Evolutionary conservation across 2,888 invertebrate species (phyloP).

Genomic region (Ochropleura plecta): DNA sequence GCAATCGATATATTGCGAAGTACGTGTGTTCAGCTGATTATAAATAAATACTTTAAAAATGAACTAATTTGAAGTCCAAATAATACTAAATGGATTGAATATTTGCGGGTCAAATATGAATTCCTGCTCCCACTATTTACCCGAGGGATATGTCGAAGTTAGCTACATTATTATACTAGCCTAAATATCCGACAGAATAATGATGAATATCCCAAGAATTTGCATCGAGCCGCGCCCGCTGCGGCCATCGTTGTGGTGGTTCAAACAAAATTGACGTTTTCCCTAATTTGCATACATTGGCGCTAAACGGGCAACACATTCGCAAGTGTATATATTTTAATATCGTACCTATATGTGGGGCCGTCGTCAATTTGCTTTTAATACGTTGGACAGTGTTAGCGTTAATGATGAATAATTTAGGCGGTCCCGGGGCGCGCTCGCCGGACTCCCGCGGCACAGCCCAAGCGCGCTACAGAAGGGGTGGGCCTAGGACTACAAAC

Average conservation of each 20-base stretch:
- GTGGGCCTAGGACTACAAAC: background rate
- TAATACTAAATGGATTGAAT: background rate
- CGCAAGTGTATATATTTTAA: conserved; percentile 55
- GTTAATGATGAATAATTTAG: conserved; percentile 77
- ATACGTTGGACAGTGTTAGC: conserved; percentile 68
- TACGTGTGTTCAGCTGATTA: background rate
- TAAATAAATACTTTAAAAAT: background rate
- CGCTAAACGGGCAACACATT: conserved; percentile 49
- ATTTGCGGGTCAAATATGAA: background rate
- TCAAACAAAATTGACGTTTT: conserved; percentile 54
- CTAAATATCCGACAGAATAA: conserved; percentile 29
- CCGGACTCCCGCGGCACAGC: background rate
- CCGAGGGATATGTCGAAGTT: conserved; percentile 4
- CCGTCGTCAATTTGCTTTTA: conserved; percentile 63
- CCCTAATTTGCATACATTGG: conserved; percentile 55
- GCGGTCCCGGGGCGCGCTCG: conserved; percentile 47
- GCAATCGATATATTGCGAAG: conserved; percentile 1
- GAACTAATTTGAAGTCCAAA: background rate
- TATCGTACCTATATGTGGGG: conserved; percentile 33
- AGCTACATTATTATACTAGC: conserved; percentile 12
- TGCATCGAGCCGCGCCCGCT: conserved; percentile 26
- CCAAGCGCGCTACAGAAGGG: conserved; percentile 1
- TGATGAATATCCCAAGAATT: conserved; percentile 41
- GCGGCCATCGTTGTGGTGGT: conserved; percentile 23
- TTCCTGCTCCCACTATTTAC: conserved; percentile 2